These are phyloP conservation scores for Eilema caniola DNA, from an alignment of 2,888 invertebrate species.

Conservation along the genomic window DNA sequence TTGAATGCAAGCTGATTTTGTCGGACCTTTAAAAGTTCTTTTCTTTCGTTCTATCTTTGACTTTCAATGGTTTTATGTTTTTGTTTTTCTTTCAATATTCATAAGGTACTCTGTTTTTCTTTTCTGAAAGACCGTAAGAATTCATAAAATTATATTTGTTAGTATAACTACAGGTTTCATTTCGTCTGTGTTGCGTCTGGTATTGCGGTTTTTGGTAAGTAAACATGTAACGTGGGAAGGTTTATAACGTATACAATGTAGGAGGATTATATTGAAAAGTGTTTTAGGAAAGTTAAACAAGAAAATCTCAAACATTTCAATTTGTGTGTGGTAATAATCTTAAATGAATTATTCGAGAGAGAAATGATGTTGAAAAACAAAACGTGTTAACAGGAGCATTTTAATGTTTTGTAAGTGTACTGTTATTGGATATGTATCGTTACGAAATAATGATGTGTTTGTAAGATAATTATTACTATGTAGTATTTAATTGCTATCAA, in stretches of 20 bases:
- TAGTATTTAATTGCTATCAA: no score
- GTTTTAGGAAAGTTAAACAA: not conserved
- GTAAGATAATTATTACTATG: no score
- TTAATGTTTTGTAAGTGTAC: not conserved
- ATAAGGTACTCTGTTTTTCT: slow-evolving; percentile 4
- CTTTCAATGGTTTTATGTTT: slow-evolving; percentile 11
- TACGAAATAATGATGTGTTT: no score
- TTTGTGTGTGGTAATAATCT: not conserved
- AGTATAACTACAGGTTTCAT: not conserved
- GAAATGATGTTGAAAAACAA: not conserved
- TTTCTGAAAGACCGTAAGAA: not conserved
- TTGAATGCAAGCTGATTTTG: slow-evolving; percentile 20
- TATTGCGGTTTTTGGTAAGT: not conserved
- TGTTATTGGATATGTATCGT: not conserved
- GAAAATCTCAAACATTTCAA: not conserved
- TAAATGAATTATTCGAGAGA: not conserved
- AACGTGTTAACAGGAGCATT: not conserved
- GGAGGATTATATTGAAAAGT: not conserved
- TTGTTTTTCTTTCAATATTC: slow-evolving; percentile 15
- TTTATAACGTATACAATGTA: not conserved
- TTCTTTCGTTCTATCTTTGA: slow-evolving; percentile 8
- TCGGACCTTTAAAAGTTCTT: slow-evolving; percentile 13
- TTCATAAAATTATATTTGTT: slow-evolving; percentile 5
- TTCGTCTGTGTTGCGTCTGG: not conserved
- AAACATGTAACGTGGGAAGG: not conserved